Evolutionary conservation across 2,888 invertebrate genomes (phyloP).

Genomic region (Meta bourneti): DNA sequence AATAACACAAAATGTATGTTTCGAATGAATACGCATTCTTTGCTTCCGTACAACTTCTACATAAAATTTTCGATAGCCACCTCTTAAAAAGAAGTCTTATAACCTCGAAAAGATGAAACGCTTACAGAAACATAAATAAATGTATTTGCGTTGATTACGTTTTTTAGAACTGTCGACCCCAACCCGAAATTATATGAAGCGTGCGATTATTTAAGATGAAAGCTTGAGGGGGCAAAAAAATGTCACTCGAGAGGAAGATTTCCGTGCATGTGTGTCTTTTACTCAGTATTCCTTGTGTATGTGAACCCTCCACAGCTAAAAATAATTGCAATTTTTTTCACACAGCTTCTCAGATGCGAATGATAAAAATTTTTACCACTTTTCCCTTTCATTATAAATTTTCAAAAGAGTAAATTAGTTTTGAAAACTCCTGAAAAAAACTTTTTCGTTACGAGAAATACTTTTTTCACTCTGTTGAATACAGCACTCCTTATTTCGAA

Average conservation of each 20-base stretch:
- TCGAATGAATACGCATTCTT: background rate
- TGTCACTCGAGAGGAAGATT: slow-evolving; percentile 27
- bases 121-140: background rate
- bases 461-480: background rate
- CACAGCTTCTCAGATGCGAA: slow-evolving; percentile 23
- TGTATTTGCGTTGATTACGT: background rate
- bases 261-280: slow-evolving; percentile 15
- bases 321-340: slow-evolving; percentile 34
- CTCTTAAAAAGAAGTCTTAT: background rate
- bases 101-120: background rate
- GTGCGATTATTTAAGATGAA: slow-evolving; percentile 1
- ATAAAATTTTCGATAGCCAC: background rate
- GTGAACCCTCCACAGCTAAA: slow-evolving; percentile 21
- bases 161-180: background rate
- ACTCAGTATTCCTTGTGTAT: background rate
- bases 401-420: slow-evolving; percentile 54
- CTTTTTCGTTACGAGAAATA: background rate
- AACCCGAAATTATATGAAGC: slow-evolving; percentile 38
- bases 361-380: slow-evolving; percentile 47
- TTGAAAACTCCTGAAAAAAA: slow-evolving; percentile 28
- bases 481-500: background rate
- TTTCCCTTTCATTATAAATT: slow-evolving; percentile 49
- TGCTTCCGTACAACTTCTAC: background rate
- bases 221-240: slow-evolving; percentile 13
- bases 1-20: background rate